phyloP scores from a whole-genome alignment of 2,888 invertebrate species.

The Ophion costatus region DNA sequence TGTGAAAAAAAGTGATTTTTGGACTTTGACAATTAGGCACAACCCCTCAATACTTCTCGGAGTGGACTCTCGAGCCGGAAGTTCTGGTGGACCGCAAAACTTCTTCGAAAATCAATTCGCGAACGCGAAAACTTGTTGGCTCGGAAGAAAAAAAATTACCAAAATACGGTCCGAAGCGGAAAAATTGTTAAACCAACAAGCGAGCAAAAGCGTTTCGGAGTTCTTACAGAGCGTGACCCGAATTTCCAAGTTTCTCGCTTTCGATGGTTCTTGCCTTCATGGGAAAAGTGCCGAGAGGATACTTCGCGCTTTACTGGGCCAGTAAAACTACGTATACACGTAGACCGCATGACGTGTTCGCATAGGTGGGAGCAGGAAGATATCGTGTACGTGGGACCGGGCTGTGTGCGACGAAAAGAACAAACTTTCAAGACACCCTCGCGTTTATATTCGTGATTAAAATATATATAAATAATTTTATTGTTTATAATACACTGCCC shows the following conservation, averaged over 20 bases:
- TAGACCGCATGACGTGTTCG: not conserved
- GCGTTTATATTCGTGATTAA: slow-evolving; percentile 74
- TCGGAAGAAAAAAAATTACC: not conserved
- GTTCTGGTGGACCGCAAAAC: not conserved
- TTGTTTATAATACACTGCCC: slow-evolving; percentile 80
- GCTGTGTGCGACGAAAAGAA: slow-evolving; percentile 18
- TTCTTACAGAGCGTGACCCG: slow-evolving; percentile 24
- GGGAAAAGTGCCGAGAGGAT: slow-evolving; percentile 19
- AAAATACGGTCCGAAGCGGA: not conserved
- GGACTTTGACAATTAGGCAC: too few relatives aligned
- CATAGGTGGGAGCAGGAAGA: not conserved
- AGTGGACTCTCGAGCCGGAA: not conserved
- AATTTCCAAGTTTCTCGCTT: slow-evolving; percentile 16
- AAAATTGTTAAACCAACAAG: slow-evolving; percentile 18
- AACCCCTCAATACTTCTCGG: not conserved
- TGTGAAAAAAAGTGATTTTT: too few relatives aligned
- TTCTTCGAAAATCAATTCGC: not conserved
- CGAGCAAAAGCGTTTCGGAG: slow-evolving; percentile 11
- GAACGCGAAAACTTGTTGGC: not conserved
- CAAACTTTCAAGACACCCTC: slow-evolving; percentile 3
- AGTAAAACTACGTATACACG: not conserved
- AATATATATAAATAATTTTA: slow-evolving; percentile 81
- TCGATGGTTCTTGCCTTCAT: slow-evolving; percentile 30
- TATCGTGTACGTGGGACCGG: not conserved
- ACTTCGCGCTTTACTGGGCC: slow-evolving; percentile 6